phyloP scores from a whole-genome alignment of 1,140 invertebrate species.

The Spodoptera frugiperda region DNA sequence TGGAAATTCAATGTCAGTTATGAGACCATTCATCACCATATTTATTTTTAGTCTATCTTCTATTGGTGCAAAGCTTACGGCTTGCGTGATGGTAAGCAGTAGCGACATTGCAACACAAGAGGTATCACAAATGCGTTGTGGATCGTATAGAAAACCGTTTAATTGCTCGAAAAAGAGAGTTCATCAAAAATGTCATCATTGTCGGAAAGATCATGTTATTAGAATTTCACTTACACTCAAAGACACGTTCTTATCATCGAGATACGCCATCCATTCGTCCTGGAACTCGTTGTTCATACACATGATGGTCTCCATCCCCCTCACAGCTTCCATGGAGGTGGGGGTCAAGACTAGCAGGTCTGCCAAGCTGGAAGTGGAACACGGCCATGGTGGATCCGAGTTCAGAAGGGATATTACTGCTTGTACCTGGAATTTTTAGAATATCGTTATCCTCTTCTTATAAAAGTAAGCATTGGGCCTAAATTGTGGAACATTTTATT shows the following conservation, averaged over 20 bases:
- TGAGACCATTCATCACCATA: neutral
- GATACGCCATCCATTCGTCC: conserved; percentile 72
- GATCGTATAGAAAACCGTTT: too few relatives aligned
- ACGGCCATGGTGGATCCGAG: conserved; percentile 74
- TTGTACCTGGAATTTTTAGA: conserved; percentile 64
- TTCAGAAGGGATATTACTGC: conserved; percentile 72
- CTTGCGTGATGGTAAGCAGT: neutral
- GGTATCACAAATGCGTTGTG: too few relatives aligned
- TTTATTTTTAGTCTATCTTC: too few relatives aligned
- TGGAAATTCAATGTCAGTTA: conserved; percentile 51
- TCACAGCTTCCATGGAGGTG: conserved; percentile 60
- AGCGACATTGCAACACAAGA: neutral
- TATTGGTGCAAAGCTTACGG: too few relatives aligned
- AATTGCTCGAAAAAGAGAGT: too few relatives aligned
- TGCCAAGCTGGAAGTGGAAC: conserved; percentile 63
- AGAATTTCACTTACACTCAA: conserved; percentile 64
- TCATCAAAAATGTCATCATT: too few relatives aligned
- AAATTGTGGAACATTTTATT: too few relatives aligned
- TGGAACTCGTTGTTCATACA: conserved; percentile 68
- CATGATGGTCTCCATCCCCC: conserved; percentile 66
- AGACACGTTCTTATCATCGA: conserved; percentile 60
- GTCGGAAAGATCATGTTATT: too few relatives aligned
- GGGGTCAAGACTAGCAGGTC: conserved; percentile 58
- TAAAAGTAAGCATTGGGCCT: too few relatives aligned
- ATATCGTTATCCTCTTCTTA: neutral